Percentiles rank a stretch among this genome's conserved stretches.
Conservation (phyloP, 1,140 invertebrate genomes). For the Branchinecta lindahli region DNA sequence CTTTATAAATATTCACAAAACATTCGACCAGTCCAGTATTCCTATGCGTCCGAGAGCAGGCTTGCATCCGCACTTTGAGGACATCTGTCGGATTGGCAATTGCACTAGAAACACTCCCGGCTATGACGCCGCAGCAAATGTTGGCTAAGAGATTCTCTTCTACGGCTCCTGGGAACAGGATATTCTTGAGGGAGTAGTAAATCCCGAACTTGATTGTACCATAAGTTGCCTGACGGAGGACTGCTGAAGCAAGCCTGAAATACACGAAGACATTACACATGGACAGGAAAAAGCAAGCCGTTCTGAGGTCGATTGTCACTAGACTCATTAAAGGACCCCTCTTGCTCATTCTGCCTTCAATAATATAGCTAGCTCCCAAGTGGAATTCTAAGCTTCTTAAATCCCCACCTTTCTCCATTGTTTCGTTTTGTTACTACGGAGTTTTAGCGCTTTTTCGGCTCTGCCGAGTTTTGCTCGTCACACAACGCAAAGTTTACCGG, state of each 20-base stretch:
- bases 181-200: conserved; percentile 74
- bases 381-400: too few relatives aligned
- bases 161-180: conserved; percentile 40
- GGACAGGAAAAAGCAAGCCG: too few relatives aligned
- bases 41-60: conserved; percentile 27
- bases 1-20: conserved; percentile 57
- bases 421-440: too few relatives aligned
- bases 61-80: conserved; percentile 90
- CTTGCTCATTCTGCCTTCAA: too few relatives aligned
- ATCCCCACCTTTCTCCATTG: too few relatives aligned
- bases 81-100: conserved; percentile 96
- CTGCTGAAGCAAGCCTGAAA: conserved; percentile 71
- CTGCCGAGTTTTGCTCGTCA: too few relatives aligned
- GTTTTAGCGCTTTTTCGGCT: too few relatives aligned
- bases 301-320: too few relatives aligned
- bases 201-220: conserved; percentile 93
- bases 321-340: too few relatives aligned
- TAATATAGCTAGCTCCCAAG: too few relatives aligned
- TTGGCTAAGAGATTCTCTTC: conserved; percentile 59
- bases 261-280: conserved; percentile 24
- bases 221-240: conserved; percentile 81
- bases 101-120: conserved; percentile 71
- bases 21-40: conserved; percentile 46
- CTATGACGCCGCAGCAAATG: conserved; percentile 64
- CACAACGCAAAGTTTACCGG: too few relatives aligned